Conservation (phyloP, 2,113 vertebrate species). For the Isurus oxyrinchus region DNA sequence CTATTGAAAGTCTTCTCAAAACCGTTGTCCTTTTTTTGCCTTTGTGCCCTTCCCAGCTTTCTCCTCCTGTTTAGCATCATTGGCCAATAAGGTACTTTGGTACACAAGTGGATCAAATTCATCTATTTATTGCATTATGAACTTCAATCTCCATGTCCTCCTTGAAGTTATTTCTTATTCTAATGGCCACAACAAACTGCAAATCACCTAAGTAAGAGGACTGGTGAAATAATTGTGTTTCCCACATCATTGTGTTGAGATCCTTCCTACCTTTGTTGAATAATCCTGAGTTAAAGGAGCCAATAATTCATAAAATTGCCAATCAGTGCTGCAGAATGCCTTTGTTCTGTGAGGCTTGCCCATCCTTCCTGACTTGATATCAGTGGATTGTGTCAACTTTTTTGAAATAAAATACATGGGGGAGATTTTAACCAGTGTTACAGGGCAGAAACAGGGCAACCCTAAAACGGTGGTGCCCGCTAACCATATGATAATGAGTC, state of each 20-base stretch:
- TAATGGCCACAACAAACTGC: background rate
- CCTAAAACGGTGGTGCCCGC: background rate
- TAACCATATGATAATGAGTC: background rate
- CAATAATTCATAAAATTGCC: background rate
- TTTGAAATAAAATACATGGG: background rate
- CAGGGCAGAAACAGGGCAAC: background rate
- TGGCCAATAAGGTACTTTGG: background rate
- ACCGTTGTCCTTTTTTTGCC: background rate
- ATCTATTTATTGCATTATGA: background rate
- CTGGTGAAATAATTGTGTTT: background rate
- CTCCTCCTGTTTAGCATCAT: background rate
- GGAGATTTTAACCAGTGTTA: background rate
- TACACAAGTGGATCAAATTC: background rate
- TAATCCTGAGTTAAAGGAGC: background rate
- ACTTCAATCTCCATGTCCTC: background rate
- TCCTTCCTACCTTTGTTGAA: background rate
- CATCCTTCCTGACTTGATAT: background rate
- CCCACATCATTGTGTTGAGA: background rate
- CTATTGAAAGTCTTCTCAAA: background rate
- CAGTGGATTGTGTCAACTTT: background rate
- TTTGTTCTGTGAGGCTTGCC: background rate
- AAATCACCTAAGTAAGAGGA: background rate
- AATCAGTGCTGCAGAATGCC: background rate
- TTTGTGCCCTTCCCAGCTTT: background rate
- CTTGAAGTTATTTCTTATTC: background rate